Evolutionary conservation across 2,888 invertebrate genomes (phyloP).

Genomic region (Dicycla oo): DNA sequence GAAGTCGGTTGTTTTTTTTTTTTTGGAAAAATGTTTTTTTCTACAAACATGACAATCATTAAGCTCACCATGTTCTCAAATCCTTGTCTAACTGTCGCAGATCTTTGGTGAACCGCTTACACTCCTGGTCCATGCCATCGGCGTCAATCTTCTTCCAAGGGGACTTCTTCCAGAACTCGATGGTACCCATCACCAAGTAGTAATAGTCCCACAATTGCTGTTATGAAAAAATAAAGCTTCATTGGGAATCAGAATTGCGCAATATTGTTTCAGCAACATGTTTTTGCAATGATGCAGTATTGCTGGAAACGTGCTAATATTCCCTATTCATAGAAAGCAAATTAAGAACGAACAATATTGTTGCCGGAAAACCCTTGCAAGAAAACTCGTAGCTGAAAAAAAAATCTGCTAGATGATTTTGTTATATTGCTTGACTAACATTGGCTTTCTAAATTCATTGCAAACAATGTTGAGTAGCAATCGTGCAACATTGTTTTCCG

Average conservation of each 20-base stretch:
- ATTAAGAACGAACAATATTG: neutral
- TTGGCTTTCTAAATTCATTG: neutral
- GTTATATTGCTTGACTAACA: neutral
- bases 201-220: conserved; percentile 96
- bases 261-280: neutral
- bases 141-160: conserved; percentile 98
- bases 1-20: too few species aligned
- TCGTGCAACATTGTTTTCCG: neutral
- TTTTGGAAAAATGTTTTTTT: too few species aligned
- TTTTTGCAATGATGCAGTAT: neutral
- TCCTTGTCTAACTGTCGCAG: conserved; percentile 95
- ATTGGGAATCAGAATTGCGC: neutral
- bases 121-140: conserved; percentile 98
- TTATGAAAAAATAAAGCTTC: conserved; percentile 6
- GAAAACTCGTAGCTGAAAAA: neutral
- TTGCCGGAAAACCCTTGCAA: neutral
- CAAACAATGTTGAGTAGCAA: neutral
- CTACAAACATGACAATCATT: neutral
- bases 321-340: neutral
- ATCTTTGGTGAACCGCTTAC: conserved; percentile 97
- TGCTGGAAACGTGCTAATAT: neutral
- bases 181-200: conserved; percentile 94
- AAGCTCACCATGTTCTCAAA: conserved; percentile 92
- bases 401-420: neutral
- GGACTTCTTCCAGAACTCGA: conserved; percentile 98